Percentiles rank a stretch among this genome's conserved stretches.
Conservation (phyloP, 2,797 vertebrate species). For the Pangasius mekongensis region DNA sequence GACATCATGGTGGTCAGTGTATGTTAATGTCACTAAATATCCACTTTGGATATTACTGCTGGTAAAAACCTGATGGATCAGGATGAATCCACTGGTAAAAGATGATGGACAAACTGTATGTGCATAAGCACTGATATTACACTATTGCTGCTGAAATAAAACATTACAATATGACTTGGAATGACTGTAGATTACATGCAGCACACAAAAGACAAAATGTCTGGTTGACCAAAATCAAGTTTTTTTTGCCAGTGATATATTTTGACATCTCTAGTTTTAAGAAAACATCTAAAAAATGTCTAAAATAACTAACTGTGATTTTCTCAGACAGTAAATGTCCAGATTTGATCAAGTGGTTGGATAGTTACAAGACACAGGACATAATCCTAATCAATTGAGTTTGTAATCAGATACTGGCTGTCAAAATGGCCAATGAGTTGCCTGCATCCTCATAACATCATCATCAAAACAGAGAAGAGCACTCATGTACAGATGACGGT, state of each 20-base stretch:
- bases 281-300: background rate
- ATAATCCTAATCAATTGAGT: too few species aligned
- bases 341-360: background rate
- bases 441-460: background rate
- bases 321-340: background rate
- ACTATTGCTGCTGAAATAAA: background rate
- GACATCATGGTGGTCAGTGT: background rate
- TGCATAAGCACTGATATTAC: background rate
- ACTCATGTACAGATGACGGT: too few species aligned
- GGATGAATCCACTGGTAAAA: background rate
- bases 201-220: background rate
- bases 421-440: background rate
- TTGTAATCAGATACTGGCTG: too few species aligned
- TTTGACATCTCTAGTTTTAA: background rate
- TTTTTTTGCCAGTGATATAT: background rate
- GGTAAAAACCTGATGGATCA: background rate
- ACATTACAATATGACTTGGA: background rate
- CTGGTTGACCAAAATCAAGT: background rate
- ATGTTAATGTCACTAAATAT: slow-evolving; percentile 17
- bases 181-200: background rate
- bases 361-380: background rate
- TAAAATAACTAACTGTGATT: background rate
- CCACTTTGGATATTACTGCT: background rate
- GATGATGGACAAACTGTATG: too few species aligned
- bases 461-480: background rate